Evolutionary conservation across 2,888 invertebrate genomes (phyloP).

Genomic region (Bombyx huttoni): DNA sequence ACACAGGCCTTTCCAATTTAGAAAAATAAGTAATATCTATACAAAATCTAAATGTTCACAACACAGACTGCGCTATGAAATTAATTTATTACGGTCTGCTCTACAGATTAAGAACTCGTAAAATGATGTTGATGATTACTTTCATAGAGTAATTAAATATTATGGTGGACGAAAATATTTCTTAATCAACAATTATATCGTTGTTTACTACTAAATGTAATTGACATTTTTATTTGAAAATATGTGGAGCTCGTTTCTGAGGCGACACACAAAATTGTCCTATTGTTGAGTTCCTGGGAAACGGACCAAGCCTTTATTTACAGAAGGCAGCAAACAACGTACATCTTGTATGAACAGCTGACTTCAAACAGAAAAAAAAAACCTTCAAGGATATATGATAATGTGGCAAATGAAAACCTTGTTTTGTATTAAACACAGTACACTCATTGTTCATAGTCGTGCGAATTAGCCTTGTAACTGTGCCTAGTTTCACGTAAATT

Average conservation of each 20-base stretch:
- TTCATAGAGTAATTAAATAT: background rate
- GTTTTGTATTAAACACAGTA: background rate
- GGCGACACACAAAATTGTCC: background rate
- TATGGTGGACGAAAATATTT: background rate
- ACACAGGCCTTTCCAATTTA: too few relatives aligned
- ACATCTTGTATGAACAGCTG: constrained; percentile 17
- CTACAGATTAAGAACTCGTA: background rate
- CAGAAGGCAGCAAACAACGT: constrained; percentile 21
- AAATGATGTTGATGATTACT: background rate
- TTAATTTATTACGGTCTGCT: background rate
- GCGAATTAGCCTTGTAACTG: background rate
- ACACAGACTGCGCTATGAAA: constrained; percentile 1
- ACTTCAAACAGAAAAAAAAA: constrained; percentile 16
- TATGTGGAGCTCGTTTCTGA: background rate
- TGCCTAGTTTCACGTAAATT: background rate
- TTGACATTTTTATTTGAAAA: background rate
- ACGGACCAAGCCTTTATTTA: constrained; percentile 9
- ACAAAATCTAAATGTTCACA: background rate
- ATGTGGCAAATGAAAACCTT: constrained; percentile 13
- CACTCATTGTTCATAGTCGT: background rate
- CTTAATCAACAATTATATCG: background rate
- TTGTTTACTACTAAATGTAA: background rate
- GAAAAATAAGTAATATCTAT: too few relatives aligned
- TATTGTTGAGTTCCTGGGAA: constrained; percentile 4
- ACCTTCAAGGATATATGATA: constrained; percentile 22